Evolutionary conservation across 2,113 vertebrate genomes (phyloP).

Genomic region (Lophotis ruficrista): DNA sequence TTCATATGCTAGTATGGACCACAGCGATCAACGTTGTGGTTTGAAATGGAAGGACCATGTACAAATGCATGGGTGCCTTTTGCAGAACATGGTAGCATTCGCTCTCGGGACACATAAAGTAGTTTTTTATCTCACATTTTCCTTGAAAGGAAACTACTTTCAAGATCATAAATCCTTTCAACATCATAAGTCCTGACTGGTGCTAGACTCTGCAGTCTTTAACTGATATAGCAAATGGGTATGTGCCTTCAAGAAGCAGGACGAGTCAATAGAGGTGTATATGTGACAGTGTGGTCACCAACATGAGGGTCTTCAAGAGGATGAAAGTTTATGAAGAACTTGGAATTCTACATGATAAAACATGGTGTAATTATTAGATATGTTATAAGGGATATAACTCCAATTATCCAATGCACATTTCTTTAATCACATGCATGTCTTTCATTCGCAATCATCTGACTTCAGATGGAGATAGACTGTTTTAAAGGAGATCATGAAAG

Average conservation of each 20-base stretch:
- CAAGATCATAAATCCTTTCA: neutral
- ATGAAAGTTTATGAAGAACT: neutral
- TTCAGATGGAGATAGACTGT: neutral
- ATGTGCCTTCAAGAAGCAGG: neutral
- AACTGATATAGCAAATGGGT: neutral
- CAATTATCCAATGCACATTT: neutral
- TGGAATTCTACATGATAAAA: neutral
- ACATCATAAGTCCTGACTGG: neutral
- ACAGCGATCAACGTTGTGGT: neutral
- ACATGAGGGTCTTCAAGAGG: neutral
- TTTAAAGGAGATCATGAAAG: neutral
- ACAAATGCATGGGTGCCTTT: neutral
- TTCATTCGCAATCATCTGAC: neutral
- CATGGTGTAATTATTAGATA: neutral
- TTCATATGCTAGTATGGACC: neutral
- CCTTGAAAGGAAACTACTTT: too few relatives aligned
- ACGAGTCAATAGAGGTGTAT: neutral
- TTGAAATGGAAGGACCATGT: neutral
- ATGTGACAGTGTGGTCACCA: neutral
- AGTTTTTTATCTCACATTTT: neutral
- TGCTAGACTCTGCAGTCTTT: neutral
- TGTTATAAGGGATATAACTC: neutral
- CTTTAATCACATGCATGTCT: neutral
- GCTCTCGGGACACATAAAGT: neutral
- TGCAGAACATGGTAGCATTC: neutral